phyloP scores from a whole-genome alignment of 2,888 invertebrate species.

The Ormyrus rosae region DNA sequence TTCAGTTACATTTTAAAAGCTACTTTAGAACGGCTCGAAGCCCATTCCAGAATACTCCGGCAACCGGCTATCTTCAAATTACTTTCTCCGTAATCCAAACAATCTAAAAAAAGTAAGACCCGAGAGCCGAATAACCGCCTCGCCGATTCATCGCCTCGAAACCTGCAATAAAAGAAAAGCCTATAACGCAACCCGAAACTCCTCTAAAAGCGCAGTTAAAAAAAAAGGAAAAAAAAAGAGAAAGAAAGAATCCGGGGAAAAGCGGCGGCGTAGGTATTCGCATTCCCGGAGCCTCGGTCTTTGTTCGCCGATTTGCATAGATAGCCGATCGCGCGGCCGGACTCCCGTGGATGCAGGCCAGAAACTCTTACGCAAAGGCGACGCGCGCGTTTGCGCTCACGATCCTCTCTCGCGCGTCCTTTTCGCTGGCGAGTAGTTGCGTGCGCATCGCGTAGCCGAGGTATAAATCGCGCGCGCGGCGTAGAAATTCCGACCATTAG shows the following conservation, averaged over 20 bases:
- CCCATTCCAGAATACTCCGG: too few species aligned
- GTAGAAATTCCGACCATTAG: conserved; percentile 16
- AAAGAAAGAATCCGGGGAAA: background rate
- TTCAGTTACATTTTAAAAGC: background rate
- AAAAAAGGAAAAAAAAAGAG: background rate
- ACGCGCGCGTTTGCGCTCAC: background rate
- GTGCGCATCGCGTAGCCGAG: background rate
- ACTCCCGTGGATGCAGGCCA: conserved; percentile 27
- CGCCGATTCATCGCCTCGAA: too few species aligned
- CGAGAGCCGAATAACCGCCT: too few species aligned
- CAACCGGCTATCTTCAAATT: too few species aligned
- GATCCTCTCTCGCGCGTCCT: background rate
- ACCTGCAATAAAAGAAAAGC: too few species aligned
- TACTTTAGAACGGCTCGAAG: background rate
- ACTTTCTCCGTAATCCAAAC: too few species aligned
- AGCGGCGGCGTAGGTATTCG: background rate
- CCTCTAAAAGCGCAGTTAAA: too few species aligned
- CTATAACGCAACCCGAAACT: too few species aligned
- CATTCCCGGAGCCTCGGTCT: background rate
- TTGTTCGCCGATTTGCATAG: conserved; percentile 24
- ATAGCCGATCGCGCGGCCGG: conserved; percentile 25
- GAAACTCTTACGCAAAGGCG: conserved; percentile 11
- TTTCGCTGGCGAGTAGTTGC: too few species aligned
- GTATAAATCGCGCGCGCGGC: background rate
- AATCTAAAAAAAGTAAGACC: too few species aligned